phyloP scores from a whole-genome alignment of 2,113 vertebrate genomes.

The Elachura formosa region DNA sequence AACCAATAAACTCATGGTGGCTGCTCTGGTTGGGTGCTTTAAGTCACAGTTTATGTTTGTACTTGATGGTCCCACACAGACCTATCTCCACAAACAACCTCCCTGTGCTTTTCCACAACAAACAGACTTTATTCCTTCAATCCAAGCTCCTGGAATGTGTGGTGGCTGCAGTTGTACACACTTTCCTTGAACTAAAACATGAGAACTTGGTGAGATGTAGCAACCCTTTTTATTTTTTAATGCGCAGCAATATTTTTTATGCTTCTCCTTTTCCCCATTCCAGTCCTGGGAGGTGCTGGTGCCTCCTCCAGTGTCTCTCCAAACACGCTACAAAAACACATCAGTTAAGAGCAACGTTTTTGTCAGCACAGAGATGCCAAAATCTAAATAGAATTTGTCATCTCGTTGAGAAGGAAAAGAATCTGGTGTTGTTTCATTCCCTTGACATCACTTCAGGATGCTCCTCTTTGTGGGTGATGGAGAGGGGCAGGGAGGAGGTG shows the following conservation, averaged over 20 bases:
- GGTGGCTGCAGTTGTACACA: not conserved
- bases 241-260: not conserved
- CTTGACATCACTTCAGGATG: accelerated
- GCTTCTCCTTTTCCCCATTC: conserved; percentile 1
- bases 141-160: not conserved
- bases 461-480: accelerated
- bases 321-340: not conserved
- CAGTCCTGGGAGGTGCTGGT: conserved; percentile 1
- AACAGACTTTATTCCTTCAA: not conserved
- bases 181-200: not conserved
- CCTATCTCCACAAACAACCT: not conserved
- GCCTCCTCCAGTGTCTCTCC: not conserved
- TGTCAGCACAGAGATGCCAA: not conserved
- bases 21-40: not conserved
- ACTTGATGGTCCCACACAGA: not conserved
- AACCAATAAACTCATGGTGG: not conserved
- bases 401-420: not conserved
- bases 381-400: not conserved
- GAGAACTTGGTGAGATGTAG: not conserved
- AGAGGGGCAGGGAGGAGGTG: not conserved
- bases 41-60: not conserved
- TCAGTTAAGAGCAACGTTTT: not conserved
- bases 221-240: not conserved
- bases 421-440: not conserved
- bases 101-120: not conserved